Evolutionary conservation across 2,113 vertebrate genomes (phyloP).

Genomic region (Tauraco erythrolophus): DNA sequence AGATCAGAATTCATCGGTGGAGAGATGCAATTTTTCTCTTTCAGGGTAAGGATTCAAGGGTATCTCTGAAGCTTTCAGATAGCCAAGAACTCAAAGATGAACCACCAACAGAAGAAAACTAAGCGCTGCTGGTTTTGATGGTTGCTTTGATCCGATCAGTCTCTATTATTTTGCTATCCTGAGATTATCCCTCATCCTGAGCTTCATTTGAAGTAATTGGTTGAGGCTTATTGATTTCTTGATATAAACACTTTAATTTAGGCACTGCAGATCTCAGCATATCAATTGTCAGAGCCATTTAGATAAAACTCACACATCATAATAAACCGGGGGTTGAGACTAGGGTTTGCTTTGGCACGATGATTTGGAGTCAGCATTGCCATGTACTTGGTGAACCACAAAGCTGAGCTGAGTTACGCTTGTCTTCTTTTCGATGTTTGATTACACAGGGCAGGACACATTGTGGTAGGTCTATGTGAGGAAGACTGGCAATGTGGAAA

Average conservation of each 20-base stretch:
- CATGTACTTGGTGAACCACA: not conserved
- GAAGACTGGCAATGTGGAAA: not conserved
- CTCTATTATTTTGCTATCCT: conserved; percentile 6
- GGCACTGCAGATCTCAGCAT: not conserved
- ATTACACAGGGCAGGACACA: not conserved
- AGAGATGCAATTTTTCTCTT: not conserved
- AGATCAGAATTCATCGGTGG: not conserved
- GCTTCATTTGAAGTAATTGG: not conserved
- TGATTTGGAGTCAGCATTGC: not conserved
- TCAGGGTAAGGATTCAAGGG: not conserved
- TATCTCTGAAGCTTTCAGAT: not conserved
- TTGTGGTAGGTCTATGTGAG: not conserved
- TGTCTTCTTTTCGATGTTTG: not conserved
- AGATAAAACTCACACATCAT: not conserved
- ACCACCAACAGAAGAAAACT: not conserved
- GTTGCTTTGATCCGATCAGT: conserved; percentile 9
- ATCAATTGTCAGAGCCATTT: not conserved
- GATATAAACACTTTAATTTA: not conserved
- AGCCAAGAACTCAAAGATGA: not conserved
- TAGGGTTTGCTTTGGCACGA: not conserved
- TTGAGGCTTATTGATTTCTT: conserved; percentile 6
- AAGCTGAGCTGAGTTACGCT: not conserved
- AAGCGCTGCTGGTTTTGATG: not conserved
- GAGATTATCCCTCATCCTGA: not conserved
- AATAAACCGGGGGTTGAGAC: not conserved